phyloP scores from a whole-genome alignment of 2,113 vertebrate genomes.

The Stomatorhinus ivindoensis region DNA sequence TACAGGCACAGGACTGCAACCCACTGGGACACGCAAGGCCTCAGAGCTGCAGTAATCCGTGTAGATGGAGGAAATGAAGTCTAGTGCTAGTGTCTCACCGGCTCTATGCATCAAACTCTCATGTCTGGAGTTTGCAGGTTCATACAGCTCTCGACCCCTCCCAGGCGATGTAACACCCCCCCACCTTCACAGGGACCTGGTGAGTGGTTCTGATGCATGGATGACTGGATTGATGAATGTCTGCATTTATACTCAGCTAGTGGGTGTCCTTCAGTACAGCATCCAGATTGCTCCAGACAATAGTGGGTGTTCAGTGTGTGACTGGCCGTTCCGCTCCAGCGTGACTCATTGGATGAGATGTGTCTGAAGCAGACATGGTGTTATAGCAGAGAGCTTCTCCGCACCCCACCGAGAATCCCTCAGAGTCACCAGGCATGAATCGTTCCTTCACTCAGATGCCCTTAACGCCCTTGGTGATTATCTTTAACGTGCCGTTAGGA shows the following conservation, averaged over 20 bases:
- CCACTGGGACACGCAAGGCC: neutral
- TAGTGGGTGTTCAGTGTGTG: neutral
- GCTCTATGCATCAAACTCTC: neutral
- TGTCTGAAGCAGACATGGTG: neutral
- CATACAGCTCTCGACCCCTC: neutral
- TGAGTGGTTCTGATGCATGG: neutral
- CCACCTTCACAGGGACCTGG: neutral
- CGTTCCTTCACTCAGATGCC: neutral
- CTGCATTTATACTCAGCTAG: neutral
- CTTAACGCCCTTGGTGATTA: neutral
- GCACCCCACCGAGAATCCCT: neutral
- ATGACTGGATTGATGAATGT: neutral
- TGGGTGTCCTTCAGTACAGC: neutral
- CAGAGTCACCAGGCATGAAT: neutral
- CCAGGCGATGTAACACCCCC: neutral
- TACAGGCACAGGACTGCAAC: neutral
- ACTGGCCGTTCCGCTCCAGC: neutral
- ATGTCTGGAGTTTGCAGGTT: neutral
- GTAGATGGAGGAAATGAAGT: neutral
- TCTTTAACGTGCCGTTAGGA: neutral
- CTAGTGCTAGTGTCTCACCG: neutral
- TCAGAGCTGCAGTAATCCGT: neutral
- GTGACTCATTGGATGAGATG: conserved; percentile 2
- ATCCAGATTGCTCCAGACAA: conserved; percentile 1
- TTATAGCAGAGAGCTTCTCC: neutral